These are phyloP conservation scores for Diabrotica undecimpunctata DNA, from an alignment of 1,140 invertebrate genomes.

Conservation along the genomic window DNA sequence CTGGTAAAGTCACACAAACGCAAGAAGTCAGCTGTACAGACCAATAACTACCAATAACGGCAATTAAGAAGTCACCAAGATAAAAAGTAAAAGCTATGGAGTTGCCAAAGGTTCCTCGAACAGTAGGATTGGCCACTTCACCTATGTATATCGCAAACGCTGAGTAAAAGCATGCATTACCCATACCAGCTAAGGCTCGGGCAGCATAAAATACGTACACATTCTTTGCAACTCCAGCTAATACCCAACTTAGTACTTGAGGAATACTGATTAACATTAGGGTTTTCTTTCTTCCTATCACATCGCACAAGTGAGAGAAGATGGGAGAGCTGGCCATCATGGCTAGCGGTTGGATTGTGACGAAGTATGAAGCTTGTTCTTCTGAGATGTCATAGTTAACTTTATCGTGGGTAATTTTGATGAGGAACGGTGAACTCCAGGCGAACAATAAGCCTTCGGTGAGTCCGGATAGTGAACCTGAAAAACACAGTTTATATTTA, in stretches of 20 bases:
- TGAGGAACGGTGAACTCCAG: constrained; percentile 19
- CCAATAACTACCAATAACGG: constrained; percentile 31
- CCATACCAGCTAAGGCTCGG: constrained; percentile 32
- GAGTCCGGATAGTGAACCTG: too few relatives aligned
- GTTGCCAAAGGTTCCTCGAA: constrained; percentile 40
- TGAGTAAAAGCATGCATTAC: constrained; percentile 30
- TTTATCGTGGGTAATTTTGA: constrained; percentile 16
- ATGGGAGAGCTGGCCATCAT: not conserved
- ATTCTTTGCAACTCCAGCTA: constrained; percentile 14
- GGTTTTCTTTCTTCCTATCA: constrained; percentile 34
- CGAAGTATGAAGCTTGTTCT: constrained; percentile 15
- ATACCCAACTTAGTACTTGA: constrained; percentile 13
- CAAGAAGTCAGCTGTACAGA: constrained; percentile 21
- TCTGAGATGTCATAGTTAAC: constrained; percentile 16
- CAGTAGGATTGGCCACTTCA: constrained; percentile 35
- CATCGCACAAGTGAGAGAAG: constrained; percentile 15
- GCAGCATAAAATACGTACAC: constrained; percentile 44
- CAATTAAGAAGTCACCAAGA: constrained; percentile 50
- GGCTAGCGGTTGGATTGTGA: not conserved
- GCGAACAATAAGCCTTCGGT: not conserved
- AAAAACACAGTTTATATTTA: too few relatives aligned
- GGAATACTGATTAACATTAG: constrained; percentile 20
- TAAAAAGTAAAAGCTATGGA: constrained; percentile 50
- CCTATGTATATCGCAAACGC: constrained; percentile 32
- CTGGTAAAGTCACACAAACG: constrained; percentile 20